Conservation (phyloP, 2,888 invertebrate species). For the Epistrophella euchroma region DNA sequence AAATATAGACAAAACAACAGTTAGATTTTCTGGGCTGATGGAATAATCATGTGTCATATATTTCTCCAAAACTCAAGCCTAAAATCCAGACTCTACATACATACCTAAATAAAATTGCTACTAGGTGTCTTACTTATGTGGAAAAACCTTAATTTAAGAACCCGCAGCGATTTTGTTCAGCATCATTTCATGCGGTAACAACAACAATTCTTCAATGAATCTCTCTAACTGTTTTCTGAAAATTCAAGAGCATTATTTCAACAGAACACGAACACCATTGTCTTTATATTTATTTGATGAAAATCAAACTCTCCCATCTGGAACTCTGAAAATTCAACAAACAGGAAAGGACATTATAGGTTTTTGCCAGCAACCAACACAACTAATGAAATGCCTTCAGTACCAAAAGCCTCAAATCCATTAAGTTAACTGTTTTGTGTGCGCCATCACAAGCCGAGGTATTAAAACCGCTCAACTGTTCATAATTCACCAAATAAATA, state of each 20-base stretch:
- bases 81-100: too few relatives aligned
- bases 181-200: neutral
- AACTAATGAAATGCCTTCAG: slow-evolving; percentile 28
- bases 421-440: neutral
- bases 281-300: neutral
- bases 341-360: neutral
- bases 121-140: too few relatives aligned
- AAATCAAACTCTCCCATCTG: slow-evolving; percentile 1
- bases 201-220: neutral
- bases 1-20: too few relatives aligned
- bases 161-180: too few relatives aligned
- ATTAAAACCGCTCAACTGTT: slow-evolving; percentile 47
- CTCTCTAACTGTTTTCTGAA: neutral
- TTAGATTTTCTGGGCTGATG: too few relatives aligned
- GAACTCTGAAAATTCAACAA: neutral
- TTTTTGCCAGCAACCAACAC: neutral
- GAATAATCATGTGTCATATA: too few relatives aligned
- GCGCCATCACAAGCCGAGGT: neutral
- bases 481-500: slow-evolving; percentile 45
- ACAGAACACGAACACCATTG: neutral
- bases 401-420: neutral
- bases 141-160: too few relatives aligned
- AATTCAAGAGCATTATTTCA: neutral
- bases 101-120: too few relatives aligned
- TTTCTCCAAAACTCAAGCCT: too few relatives aligned